Evolutionary conservation across 2,888 invertebrate genomes (phyloP), one percentile per base, ranked within the genome.

Genomic region (Cancer borealis): DNA sequence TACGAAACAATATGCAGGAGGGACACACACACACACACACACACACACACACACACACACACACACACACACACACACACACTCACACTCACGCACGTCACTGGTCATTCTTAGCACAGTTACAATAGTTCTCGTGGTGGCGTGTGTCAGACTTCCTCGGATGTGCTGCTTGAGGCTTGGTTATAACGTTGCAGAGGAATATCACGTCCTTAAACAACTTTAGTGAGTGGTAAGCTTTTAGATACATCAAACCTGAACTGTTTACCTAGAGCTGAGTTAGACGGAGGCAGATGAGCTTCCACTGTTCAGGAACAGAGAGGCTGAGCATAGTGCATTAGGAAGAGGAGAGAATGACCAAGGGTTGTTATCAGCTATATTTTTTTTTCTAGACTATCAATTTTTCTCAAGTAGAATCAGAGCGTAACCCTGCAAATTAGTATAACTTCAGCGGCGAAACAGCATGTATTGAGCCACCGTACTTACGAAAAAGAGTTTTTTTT

Each of bases 11-110:
- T 89, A 14, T 26, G 12, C n/a, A n/a, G 54, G n/a, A 21, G 47
- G 26, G n/a, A 12, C 90, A 39, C 90, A 90, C 26, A 89, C 49
- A 49, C 89, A 49, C 89, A 21, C 60, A 54, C 90, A 54, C 54
- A 54, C 60, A 30, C 90, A 90, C 90, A 39, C 92, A 92, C 79
- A 79, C 73, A 73, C 73, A 73, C 73, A 60, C 60, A 60, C 60
- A 60, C 60, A 60, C 60, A 60, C 60, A 60, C 60, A 21, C 54
- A 54, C 54, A 54, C 54, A 54, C 54, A 54, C 54, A 54, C 54
- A 54, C 54, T 14, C 54, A 21, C 66, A 73, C 21, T n/a, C 73
- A 73, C 54, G 54, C 10, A 14, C 8, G 73, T 26, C 73, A 73
- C 26, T 73, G 26, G 26, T 26, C 10, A 73, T 73, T 26, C 26